Evolutionary conservation across 2,888 invertebrate species (phyloP).

Genomic region (Vanessa cardui): DNA sequence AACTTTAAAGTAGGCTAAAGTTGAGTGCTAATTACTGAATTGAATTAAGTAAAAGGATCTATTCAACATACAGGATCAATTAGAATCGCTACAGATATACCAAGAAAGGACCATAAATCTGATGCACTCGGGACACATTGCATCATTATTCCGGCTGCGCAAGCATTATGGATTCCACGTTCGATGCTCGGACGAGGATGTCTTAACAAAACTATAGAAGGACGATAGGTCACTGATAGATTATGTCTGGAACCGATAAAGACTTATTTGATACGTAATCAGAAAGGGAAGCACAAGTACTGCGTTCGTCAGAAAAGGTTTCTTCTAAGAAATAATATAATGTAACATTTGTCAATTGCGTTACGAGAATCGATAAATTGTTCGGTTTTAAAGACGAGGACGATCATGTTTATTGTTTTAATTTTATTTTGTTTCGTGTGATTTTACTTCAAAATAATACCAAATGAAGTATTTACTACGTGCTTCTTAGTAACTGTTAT

Average conservation of each 20-base stretch:
- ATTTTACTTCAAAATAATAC: too few species aligned
- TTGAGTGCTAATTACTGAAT: neutral
- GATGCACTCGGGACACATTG: slow-evolving; percentile 14
- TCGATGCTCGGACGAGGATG: slow-evolving; percentile 20
- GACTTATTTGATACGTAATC: slow-evolving; percentile 3
- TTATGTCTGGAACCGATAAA: slow-evolving; percentile 11
- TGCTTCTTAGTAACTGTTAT: too few species aligned
- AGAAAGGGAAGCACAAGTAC: neutral
- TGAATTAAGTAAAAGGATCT: slow-evolving; percentile 7
- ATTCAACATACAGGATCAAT: slow-evolving; percentile 25
- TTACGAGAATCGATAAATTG: too few species aligned
- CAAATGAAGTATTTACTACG: too few species aligned
- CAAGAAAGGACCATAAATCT: slow-evolving; percentile 33
- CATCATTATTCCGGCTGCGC: slow-evolving; percentile 27
- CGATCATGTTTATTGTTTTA: too few species aligned
- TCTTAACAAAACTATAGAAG: slow-evolving; percentile 25
- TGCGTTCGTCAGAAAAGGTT: neutral
- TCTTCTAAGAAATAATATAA: too few species aligned
- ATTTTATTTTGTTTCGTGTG: too few species aligned
- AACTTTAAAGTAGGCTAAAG: neutral
- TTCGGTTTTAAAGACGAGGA: too few species aligned
- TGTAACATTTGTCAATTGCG: too few species aligned
- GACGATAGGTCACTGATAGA: slow-evolving; percentile 5
- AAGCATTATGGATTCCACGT: slow-evolving; percentile 29
- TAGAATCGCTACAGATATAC: slow-evolving; percentile 24